Evolutionary conservation across 1,140 invertebrate species (phyloP).

Genomic region (Saccostrea cuccullata): DNA sequence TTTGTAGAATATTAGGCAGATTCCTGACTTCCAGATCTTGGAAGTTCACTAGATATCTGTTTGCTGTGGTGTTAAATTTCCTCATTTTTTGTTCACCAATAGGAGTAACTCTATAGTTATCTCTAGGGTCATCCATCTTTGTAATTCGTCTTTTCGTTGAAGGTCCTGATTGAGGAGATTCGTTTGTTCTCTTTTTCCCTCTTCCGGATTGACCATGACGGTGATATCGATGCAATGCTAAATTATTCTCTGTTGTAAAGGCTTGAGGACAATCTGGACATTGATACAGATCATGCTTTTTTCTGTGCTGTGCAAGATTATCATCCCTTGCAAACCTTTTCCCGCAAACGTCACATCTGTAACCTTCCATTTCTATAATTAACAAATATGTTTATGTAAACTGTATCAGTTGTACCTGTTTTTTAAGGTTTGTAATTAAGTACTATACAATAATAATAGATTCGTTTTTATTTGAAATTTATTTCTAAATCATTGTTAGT

Average conservation of each 20-base stretch:
- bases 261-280: too few species aligned
- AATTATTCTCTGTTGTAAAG: conserved; percentile 42
- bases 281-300: too few species aligned
- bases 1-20: too few species aligned
- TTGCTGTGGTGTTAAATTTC: conserved; percentile 37
- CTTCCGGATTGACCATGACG: conserved; percentile 10
- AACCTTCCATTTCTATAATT: not conserved
- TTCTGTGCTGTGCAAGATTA: too few species aligned
- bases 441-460: not conserved
- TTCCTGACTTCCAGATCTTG: conserved; percentile 40
- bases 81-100: conserved; percentile 33
- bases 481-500: too few species aligned
- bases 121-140: not conserved
- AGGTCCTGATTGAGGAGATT: not conserved
- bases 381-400: too few species aligned
- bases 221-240: too few species aligned
- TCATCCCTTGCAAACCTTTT: too few species aligned
- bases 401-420: too few species aligned
- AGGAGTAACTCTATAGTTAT: conserved; percentile 28
- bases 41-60: conserved; percentile 28
- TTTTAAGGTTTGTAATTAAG: not conserved
- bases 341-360: conserved; percentile 15
- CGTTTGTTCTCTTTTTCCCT: not conserved
- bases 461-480: too few species aligned
- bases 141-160: not conserved